Base-by-base conservation (phyloP, 2,888 invertebrate genomes). In the Molanna angustata region DNA sequence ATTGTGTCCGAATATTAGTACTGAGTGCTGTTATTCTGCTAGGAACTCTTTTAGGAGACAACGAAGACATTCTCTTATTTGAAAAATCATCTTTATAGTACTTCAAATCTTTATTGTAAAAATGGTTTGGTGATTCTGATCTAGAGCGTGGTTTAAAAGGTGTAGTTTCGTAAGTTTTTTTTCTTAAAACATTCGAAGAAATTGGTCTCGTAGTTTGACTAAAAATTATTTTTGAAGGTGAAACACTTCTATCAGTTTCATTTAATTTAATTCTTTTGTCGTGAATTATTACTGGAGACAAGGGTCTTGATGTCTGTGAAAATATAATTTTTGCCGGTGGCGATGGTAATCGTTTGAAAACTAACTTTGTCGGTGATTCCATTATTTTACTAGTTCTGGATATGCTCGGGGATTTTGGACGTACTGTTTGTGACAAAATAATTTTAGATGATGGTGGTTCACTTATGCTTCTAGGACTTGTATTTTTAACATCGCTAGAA, bases 361-460 rank as follows among this genome's bases (percentile, higher is more conserved):
- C 49, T 3, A 58, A 45, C 49, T 58, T 58, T n/a, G 48, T 58
- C 1, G 56, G 56, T 17, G 56, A 51, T 3, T 52, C 52, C 4
- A 50, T 17, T 14, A 41, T 11, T 44, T 39, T 52, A 7, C 21
- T 42, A 20, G 31, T 45, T 39, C 37, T 53, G 9, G 35, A 19
- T 2, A 56, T 37, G 1, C 45, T 39, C 21, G 76, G 75, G 40
- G 77, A 76, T 61, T 67, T 69, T 1, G 76, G 74, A 13, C 77
- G 68, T 32, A 72, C 69, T 13, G 76, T 77, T 68, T 76, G 77
- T 39, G 74, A 79, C 67, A 73, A 77, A 61, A 71, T 71, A 9
- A 78, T 67, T 67, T 79, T 82, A 54, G 76, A 72, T 2, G 64
- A 64, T 2, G 85, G 82, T 14, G 85, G 84, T 62, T 85, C 85